Percentiles rank a stretch among this genome's conserved stretches.
phyloP scores from a whole-genome alignment of 2,113 vertebrate genomes.

The Excalfactoria chinensis region DNA sequence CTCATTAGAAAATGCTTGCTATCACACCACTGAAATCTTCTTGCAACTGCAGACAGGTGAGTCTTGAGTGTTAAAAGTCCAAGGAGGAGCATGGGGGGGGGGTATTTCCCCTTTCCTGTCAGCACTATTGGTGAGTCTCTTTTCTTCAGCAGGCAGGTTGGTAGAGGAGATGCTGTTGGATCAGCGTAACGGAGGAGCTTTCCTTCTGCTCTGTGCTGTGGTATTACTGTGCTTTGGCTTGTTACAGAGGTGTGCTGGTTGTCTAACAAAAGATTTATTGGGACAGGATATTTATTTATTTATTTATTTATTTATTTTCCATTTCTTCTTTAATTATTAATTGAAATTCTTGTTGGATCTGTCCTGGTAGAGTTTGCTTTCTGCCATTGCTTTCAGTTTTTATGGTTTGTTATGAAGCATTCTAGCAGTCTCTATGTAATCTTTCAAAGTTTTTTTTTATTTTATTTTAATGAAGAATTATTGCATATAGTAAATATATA shows the following conservation, averaged over 20 bases:
- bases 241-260: background rate
- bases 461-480: rapidly evolving
- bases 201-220: background rate
- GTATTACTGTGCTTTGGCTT: background rate
- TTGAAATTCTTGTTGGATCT: background rate
- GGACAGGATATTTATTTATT: background rate
- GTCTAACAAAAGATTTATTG: background rate
- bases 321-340: background rate
- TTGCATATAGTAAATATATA: background rate
- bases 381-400: background rate
- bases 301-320: too few species aligned
- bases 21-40: background rate
- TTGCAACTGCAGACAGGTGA: background rate
- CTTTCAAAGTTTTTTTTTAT: background rate
- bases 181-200: background rate
- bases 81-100: background rate
- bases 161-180: background rate
- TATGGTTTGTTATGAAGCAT: background rate
- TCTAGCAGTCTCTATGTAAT: background rate
- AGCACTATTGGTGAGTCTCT: background rate
- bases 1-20: background rate
- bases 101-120: background rate
- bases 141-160: background rate
- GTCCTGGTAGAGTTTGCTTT: background rate
- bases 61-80: background rate